These are phyloP conservation scores for Buathra laborator DNA, from an alignment of 2,888 invertebrate genomes.

Conservation along the genomic window DNA sequence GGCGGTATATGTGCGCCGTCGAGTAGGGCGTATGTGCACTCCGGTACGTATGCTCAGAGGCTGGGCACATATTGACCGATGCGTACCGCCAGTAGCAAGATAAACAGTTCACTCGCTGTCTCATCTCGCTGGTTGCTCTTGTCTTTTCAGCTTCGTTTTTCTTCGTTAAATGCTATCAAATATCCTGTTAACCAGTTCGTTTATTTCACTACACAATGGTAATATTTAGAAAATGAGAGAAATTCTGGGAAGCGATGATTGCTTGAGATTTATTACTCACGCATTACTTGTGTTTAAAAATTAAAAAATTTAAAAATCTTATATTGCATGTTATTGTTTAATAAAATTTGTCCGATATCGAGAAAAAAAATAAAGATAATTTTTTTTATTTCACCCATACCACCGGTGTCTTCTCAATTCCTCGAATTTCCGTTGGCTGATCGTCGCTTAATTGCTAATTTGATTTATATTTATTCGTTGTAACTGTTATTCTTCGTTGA, in stretches of 20 bases:
- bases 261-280: too few relatives aligned
- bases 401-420: neutral
- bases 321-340: too few relatives aligned
- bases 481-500: constrained; percentile 7
- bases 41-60: constrained; percentile 77
- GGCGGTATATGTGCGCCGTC: constrained; percentile 41
- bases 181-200: neutral
- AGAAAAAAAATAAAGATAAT: too few relatives aligned
- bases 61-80: constrained; percentile 83
- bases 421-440: neutral
- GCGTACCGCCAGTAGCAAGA: constrained; percentile 82
- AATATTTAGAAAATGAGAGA: neutral
- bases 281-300: too few relatives aligned
- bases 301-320: too few relatives aligned
- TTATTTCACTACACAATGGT: neutral
- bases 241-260: neutral
- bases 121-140: constrained; percentile 19
- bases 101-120: constrained; percentile 77
- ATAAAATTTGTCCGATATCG: too few relatives aligned
- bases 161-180: neutral
- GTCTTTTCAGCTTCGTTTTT: constrained; percentile 15
- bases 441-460: neutral
- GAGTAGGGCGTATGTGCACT: constrained; percentile 71
- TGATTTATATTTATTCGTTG: constrained; percentile 9
- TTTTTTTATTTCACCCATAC: neutral